Percentiles rank a stretch among this genome's conserved stretches.
These are phyloP conservation scores for Procavia capensis DNA, from an alignment of 2,113 vertebrate genomes.

Conservation along the genomic window DNA sequence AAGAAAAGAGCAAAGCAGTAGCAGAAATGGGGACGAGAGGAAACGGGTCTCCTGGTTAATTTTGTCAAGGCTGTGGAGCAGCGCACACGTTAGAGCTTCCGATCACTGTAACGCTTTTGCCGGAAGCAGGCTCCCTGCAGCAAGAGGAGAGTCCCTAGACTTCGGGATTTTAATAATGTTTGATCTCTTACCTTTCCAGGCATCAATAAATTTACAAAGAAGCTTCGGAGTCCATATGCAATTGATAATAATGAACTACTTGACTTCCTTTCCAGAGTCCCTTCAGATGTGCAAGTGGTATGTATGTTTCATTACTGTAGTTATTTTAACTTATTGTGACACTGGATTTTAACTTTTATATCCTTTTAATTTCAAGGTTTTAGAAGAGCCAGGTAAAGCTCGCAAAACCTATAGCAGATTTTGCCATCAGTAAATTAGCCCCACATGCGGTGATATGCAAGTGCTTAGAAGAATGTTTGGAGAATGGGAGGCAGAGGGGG, in stretches of 20 bases:
- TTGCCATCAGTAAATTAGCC: background rate
- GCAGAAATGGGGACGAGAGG: background rate
- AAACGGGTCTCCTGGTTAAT: background rate
- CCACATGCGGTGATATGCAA: background rate
- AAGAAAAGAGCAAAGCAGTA: background rate
- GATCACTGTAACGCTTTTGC: background rate
- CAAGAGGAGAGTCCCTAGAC: background rate
- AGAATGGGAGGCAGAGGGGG: background rate
- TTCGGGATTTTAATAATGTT: constrained; percentile 41
- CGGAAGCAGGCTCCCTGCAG: background rate
- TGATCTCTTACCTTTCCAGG: constrained; percentile 88
- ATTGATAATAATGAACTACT: constrained; percentile 99
- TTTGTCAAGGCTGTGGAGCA: background rate
- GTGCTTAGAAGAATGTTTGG: background rate
- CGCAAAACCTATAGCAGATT: background rate
- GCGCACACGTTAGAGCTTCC: background rate
- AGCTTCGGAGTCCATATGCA: constrained; percentile 96
- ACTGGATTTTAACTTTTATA: constrained; percentile 9
- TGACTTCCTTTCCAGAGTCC: constrained; percentile 98
- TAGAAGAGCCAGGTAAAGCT: background rate
- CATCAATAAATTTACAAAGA: constrained; percentile 99
- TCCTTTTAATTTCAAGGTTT: background rate
- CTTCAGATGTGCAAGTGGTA: constrained; percentile 98
- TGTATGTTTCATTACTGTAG: constrained; percentile 80
- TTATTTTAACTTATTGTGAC: background rate